phyloP scores from a whole-genome alignment of 2,113 vertebrate species.

The Cervus canadensis region DNA sequence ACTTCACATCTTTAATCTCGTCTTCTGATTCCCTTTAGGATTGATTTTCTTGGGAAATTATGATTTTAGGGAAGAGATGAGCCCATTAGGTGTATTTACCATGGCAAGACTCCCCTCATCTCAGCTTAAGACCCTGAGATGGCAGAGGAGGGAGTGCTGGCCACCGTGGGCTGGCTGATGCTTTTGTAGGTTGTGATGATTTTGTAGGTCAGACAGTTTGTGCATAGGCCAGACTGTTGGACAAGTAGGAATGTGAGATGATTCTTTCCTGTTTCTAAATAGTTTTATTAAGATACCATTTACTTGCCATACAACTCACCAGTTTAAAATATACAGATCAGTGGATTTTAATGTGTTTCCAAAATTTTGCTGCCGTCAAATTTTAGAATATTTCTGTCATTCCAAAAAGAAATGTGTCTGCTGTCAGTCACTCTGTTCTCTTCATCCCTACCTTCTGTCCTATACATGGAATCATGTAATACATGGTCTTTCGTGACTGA shows the following conservation, averaged over 20 bases:
- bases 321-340: background rate
- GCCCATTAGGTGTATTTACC: background rate
- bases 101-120: background rate
- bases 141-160: background rate
- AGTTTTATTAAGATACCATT: background rate
- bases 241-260: background rate
- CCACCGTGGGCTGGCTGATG: accelerated
- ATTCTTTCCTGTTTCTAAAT: background rate
- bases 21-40: background rate
- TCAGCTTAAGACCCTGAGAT: too few relatives aligned
- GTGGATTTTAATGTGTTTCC: background rate
- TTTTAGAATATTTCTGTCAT: background rate
- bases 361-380: background rate
- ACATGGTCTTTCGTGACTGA: background rate
- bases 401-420: background rate
- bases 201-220: background rate
- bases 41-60: background rate
- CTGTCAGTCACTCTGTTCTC: background rate
- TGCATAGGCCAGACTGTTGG: background rate
- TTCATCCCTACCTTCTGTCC: background rate
- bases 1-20: background rate
- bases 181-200: background rate
- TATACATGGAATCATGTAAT: accelerated
- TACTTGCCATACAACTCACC: background rate
- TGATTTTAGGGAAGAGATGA: background rate